Evolutionary conservation across 2,888 invertebrate species (phyloP).

Genomic region (Aporophyla lueneburgensis): DNA sequence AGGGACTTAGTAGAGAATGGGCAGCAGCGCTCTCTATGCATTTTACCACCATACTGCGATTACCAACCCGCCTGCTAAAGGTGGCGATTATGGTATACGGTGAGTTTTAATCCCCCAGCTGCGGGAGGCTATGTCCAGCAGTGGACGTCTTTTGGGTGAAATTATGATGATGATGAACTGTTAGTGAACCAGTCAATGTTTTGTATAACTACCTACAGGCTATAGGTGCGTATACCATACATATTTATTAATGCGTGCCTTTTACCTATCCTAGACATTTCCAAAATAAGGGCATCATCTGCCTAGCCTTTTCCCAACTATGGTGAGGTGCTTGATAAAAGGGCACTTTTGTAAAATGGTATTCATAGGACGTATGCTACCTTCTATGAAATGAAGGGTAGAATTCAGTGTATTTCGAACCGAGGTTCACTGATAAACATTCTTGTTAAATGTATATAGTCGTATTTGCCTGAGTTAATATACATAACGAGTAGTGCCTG

Average conservation of each 20-base stretch:
- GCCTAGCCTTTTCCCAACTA: no score
- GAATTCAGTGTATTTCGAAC: not conserved
- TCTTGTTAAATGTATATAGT: not conserved
- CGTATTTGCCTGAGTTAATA: not conserved
- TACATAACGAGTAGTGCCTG: slow-evolving; percentile 7
- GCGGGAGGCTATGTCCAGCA: no score
- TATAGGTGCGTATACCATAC: not conserved
- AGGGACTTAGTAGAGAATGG: no score
- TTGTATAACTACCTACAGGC: not conserved
- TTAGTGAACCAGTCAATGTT: slow-evolving; percentile 2
- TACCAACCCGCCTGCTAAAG: no score
- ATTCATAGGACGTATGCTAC: not conserved
- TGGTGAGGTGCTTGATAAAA: no score
- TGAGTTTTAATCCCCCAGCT: no score
- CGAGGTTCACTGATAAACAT: not conserved
- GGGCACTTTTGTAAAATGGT: no score
- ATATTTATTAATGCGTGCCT: not conserved
- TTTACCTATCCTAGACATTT: not conserved
- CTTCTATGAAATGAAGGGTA: not conserved
- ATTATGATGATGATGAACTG: no score
- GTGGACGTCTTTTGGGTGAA: no score
- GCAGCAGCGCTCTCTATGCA: no score
- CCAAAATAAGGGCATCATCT: not conserved
- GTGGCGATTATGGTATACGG: no score
- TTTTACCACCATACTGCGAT: no score